Conservation (phyloP, 2,888 invertebrate species). For the Acheta domesticus region DNA sequence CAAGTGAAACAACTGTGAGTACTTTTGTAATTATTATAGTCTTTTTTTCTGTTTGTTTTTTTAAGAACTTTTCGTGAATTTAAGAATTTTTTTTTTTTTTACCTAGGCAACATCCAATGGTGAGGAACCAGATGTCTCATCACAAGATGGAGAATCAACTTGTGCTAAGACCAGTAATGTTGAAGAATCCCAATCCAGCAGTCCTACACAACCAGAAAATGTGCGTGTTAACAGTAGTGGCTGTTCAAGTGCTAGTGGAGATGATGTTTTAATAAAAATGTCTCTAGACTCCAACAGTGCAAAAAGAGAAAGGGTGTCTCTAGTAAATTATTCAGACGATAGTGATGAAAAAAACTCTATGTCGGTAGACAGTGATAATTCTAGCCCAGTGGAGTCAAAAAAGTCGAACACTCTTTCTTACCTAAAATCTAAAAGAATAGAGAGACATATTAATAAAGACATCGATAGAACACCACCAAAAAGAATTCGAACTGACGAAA, state of each 20-base stretch:
- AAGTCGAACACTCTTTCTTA: constrained; percentile 25
- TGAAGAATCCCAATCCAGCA: too few species aligned
- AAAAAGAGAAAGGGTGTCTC: not conserved
- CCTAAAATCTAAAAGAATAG: constrained; percentile 28
- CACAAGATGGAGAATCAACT: too few species aligned
- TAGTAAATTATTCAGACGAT: not conserved
- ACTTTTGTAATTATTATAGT: too few species aligned
- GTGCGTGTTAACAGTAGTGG: not conserved
- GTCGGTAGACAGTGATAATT: not conserved
- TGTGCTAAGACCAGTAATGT: too few species aligned
- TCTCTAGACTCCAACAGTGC: not conserved
- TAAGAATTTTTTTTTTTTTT: too few species aligned
- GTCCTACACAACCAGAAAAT: too few species aligned
- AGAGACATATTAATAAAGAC: constrained; percentile 23
- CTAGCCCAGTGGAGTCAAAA: constrained; percentile 1
- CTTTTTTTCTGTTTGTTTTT: not conserved
- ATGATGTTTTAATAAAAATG: not conserved
- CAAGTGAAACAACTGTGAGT: too few species aligned
- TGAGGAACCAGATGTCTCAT: too few species aligned
- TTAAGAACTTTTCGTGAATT: not conserved
- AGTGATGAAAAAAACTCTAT: constrained; percentile 18
- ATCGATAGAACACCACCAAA: constrained; percentile 24
- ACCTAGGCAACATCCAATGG: too few species aligned
- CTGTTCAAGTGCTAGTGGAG: not conserved
- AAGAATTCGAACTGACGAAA: constrained; percentile 20